phyloP scores from a whole-genome alignment of 1,140 invertebrate species.

The Macrobrachium rosenbergii region DNA sequence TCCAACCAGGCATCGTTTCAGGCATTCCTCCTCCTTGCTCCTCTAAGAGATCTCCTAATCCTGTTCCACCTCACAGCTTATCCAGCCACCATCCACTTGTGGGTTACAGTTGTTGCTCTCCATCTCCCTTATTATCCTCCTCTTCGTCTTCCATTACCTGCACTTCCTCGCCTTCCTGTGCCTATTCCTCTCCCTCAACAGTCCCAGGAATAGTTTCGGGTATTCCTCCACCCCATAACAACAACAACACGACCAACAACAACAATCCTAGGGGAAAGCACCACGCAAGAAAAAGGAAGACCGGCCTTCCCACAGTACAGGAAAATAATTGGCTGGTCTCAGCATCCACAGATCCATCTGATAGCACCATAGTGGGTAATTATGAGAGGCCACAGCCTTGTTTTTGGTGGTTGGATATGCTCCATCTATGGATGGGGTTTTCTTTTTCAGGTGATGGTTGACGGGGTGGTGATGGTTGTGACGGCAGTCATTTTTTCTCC shows the following conservation, averaged over 20 bases:
- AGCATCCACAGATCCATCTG: constrained; percentile 38
- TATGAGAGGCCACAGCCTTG: constrained; percentile 48
- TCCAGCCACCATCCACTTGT: constrained; percentile 22
- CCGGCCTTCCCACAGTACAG: constrained; percentile 54
- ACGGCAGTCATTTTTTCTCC: not conserved
- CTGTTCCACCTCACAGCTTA: constrained; percentile 50
- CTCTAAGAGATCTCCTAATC: constrained; percentile 19
- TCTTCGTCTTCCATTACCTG: constrained; percentile 18
- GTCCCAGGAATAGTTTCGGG: constrained; percentile 64
- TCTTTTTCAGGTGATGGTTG: constrained; percentile 33
- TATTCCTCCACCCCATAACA: constrained; percentile 65
- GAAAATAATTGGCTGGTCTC: constrained; percentile 56
- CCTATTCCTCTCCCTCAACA: constrained; percentile 58
- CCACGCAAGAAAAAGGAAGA: constrained; percentile 44
- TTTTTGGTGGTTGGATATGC: constrained; percentile 42
- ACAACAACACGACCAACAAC: constrained; percentile 52
- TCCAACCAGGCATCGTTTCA: constrained; percentile 58
- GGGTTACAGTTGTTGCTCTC: constrained; percentile 38
- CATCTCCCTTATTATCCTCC: constrained; percentile 1
- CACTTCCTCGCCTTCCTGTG: constrained; percentile 12
- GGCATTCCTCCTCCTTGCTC: constrained; percentile 57
- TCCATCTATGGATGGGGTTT: constrained; percentile 19
- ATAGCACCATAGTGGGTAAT: constrained; percentile 62
- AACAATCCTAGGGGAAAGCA: constrained; percentile 55
- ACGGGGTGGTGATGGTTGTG: constrained; percentile 21